Evolutionary conservation across 2,888 invertebrate genomes (phyloP).

Genomic region (Oxytorus armatus): DNA sequence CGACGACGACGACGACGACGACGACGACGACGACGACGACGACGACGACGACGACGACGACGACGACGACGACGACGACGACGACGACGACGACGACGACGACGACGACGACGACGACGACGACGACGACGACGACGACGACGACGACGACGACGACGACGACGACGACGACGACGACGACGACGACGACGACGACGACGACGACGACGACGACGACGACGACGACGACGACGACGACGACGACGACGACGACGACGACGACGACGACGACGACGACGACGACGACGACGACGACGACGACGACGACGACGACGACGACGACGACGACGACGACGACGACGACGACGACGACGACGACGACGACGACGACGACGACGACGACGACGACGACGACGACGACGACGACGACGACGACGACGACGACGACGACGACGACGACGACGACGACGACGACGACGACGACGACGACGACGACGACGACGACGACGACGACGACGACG

Average conservation of each 20-base stretch:
- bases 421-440: slow-evolving; percentile 18
- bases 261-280: slow-evolving; percentile 27
- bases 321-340: slow-evolving; percentile 27
- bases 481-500: slow-evolving; percentile 18
- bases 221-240: slow-evolving; percentile 1
- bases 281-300: slow-evolving; percentile 1
- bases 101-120: slow-evolving; percentile 1
- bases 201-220: slow-evolving; percentile 27
- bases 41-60: slow-evolving; percentile 1
- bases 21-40: slow-evolving; percentile 27
- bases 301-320: slow-evolving; percentile 18
- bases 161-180: slow-evolving; percentile 1
- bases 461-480: slow-evolving; percentile 1
- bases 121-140: slow-evolving; percentile 18
- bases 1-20: slow-evolving; percentile 18
- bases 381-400: slow-evolving; percentile 27
- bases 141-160: slow-evolving; percentile 27
- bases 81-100: slow-evolving; percentile 27
- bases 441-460: slow-evolving; percentile 27
- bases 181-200: slow-evolving; percentile 18
- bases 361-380: slow-evolving; percentile 18
- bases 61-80: slow-evolving; percentile 18
- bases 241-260: slow-evolving; percentile 18
- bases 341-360: slow-evolving; percentile 1
- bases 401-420: slow-evolving; percentile 1